Evolutionary conservation across 2,888 invertebrate genomes (phyloP).

Genomic region (Arctia plantaginis): DNA sequence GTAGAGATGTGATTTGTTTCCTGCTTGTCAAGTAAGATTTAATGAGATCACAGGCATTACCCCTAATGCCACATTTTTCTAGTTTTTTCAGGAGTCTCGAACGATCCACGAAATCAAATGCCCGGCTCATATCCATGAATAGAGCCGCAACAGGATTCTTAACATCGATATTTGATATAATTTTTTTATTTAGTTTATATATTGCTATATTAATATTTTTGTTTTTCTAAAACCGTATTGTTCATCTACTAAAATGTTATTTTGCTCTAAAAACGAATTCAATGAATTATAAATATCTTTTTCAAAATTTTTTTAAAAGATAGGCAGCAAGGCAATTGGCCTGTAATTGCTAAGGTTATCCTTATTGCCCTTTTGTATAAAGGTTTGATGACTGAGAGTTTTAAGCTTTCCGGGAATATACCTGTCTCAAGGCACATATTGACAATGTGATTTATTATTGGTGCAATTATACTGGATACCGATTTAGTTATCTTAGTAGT

Average conservation of each 20-base stretch:
- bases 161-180: not conserved
- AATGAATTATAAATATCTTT: not conserved
- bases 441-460: not conserved
- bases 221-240: no score
- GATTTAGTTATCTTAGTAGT: constrained; percentile 6
- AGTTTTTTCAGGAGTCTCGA: not conserved
- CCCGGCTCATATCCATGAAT: constrained; percentile 1
- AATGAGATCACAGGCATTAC: not conserved
- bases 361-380: not conserved
- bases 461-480: constrained; percentile 1
- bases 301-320: no score
- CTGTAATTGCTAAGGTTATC: not conserved
- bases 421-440: constrained; percentile 7
- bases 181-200: not conserved
- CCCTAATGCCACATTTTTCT: not conserved
- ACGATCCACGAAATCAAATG: constrained; percentile 5
- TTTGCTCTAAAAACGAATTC: not conserved
- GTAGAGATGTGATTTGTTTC: not conserved
- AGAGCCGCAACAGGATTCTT: not conserved
- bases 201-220: not conserved
- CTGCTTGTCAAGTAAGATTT: no score
- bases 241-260: not conserved
- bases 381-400: not conserved
- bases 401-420: not conserved
- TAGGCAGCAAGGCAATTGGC: no score